Percentiles rank a stretch among this genome's conserved stretches.
Evolutionary conservation across 2,797 vertebrate species (phyloP).

Genomic region (Arremon brunneinucha): DNA sequence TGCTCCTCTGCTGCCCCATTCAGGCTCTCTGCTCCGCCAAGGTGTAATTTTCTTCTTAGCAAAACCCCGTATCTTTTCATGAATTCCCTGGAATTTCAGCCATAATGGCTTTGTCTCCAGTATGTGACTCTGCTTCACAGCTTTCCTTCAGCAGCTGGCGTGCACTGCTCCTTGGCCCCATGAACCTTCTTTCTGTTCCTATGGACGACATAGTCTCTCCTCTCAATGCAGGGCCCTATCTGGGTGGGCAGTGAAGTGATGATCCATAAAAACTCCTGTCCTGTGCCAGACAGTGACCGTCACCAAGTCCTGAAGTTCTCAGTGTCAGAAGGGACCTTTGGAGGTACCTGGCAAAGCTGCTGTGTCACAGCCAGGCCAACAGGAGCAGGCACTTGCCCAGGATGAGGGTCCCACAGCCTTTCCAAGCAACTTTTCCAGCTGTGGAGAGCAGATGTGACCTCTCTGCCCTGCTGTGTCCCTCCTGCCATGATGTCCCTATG

Average conservation of each 20-base stretch:
- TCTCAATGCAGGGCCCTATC: too few species aligned
- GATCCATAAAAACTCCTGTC: background rate
- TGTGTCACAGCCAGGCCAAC: background rate
- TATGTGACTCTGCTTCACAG: background rate
- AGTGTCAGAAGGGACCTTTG: background rate
- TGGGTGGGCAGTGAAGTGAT: background rate
- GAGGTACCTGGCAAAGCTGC: background rate
- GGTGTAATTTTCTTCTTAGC: background rate
- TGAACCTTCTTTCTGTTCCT: background rate
- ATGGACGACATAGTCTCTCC: too few species aligned
- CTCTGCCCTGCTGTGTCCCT: background rate
- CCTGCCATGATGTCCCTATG: rapidly evolving
- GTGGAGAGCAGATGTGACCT: background rate
- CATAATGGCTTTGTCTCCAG: background rate
- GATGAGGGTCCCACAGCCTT: background rate
- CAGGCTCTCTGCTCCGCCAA: background rate
- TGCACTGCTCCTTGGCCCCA: background rate
- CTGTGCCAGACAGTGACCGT: background rate
- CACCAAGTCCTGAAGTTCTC: background rate
- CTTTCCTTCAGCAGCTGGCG: background rate
- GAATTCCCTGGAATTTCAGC: background rate
- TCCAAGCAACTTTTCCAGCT: background rate
- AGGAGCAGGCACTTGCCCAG: background rate
- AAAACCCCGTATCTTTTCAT: rapidly evolving
- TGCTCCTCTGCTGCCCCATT: background rate